These are phyloP conservation scores for Drosophila quinaria DNA, from an alignment of 2,888 invertebrate species.

Conservation along the genomic window DNA sequence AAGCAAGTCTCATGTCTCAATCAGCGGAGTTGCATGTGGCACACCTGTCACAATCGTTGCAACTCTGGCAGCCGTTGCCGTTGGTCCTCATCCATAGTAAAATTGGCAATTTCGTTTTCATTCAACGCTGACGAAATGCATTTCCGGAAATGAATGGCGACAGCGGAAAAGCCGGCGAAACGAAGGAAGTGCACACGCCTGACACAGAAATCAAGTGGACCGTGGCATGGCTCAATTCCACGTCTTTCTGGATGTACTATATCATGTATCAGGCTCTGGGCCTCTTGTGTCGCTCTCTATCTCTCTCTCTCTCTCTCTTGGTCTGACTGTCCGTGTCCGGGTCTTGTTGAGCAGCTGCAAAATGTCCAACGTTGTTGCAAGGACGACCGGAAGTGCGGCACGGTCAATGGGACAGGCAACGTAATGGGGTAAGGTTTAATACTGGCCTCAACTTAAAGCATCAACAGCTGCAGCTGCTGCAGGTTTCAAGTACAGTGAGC, in stretches of 20 bases:
- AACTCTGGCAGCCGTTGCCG: neutral
- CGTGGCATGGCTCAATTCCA: slow-evolving; percentile 31
- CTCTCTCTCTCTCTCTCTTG: neutral
- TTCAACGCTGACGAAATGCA: slow-evolving; percentile 76
- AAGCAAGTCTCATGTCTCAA: slow-evolving; percentile 7
- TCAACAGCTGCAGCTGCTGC: slow-evolving; percentile 14
- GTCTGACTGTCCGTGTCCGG: neutral
- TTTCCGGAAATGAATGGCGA: slow-evolving; percentile 72
- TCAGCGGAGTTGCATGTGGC: slow-evolving; percentile 20
- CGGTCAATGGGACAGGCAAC: slow-evolving; percentile 35
- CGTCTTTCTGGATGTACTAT: slow-evolving; percentile 25
- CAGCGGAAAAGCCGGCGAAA: slow-evolving; percentile 31
- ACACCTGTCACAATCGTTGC: slow-evolving; percentile 19
- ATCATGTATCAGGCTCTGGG: slow-evolving; percentile 15
- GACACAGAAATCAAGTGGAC: slow-evolving; percentile 70
- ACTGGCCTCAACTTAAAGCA: slow-evolving; percentile 18
- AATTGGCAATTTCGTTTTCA: slow-evolving; percentile 82
- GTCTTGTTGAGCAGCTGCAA: slow-evolving; percentile 47
- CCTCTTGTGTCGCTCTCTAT: neutral
- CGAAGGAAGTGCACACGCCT: slow-evolving; percentile 47
- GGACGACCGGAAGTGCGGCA: slow-evolving; percentile 50
- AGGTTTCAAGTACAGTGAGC: neutral
- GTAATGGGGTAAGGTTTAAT: slow-evolving; percentile 1
- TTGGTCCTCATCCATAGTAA: slow-evolving; percentile 35
- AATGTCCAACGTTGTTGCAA: slow-evolving; percentile 69